These are phyloP conservation scores for Catharus ustulatus DNA, from an alignment of 2,797 vertebrate genomes.

Conservation along the genomic window DNA sequence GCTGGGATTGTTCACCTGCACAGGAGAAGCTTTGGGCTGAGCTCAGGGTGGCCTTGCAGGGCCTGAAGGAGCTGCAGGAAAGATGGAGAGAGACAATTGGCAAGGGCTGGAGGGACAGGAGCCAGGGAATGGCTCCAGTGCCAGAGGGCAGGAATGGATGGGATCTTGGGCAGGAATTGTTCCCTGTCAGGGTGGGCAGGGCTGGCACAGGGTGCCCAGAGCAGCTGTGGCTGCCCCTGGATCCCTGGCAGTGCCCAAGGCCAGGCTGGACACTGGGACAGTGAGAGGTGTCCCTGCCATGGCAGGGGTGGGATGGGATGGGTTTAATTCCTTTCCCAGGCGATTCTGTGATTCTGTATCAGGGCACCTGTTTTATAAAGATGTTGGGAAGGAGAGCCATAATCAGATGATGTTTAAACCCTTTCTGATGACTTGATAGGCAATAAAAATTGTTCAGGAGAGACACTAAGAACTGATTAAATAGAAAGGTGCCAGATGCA, in stretches of 20 bases:
- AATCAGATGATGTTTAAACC: neutral
- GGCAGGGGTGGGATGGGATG: rapidly evolving
- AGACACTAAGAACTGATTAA: neutral
- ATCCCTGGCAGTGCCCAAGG: neutral
- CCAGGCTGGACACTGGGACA: neutral
- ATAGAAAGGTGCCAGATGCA: neutral
- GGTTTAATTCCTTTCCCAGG: neutral
- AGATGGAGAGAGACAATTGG: too few species aligned
- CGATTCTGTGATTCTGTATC: too few species aligned
- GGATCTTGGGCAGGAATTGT: too few species aligned
- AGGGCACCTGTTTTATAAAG: neutral
- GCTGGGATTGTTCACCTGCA: neutral
- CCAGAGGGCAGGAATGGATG: too few species aligned
- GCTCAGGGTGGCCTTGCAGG: too few species aligned
- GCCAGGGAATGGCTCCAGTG: too few species aligned
- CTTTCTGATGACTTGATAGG: neutral
- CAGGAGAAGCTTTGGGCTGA: too few species aligned
- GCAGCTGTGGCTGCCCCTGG: too few species aligned
- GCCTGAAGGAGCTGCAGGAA: too few species aligned
- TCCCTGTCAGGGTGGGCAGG: too few species aligned
- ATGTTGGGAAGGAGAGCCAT: neutral
- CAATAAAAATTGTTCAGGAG: neutral
- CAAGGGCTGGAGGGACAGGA: too few species aligned
- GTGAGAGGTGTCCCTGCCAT: neutral
- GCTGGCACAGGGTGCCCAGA: too few species aligned